A percentile compares a stretch with the other conserved stretches of the same genome.
These are phyloP conservation scores for Holothuria glaberrima DNA, from an alignment of 35 echinoderm and acorn worm species.

Conservation along the genomic window DNA sequence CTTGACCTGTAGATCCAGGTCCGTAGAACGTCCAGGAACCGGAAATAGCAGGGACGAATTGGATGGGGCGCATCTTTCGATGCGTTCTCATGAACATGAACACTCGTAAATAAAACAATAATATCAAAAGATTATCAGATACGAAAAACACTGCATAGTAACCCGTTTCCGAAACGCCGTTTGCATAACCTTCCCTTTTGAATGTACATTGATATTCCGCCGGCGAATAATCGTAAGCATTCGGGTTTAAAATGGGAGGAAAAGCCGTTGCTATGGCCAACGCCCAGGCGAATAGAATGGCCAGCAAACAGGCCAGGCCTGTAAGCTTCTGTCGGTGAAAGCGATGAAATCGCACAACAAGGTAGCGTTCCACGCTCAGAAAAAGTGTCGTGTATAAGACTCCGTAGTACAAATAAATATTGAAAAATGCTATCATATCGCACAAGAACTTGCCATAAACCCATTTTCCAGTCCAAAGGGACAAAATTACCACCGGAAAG, in stretches of 20 bases:
- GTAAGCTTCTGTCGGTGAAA: slow-evolving; percentile 94
- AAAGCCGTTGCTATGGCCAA: slow-evolving; percentile 89
- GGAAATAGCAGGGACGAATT: slow-evolving; percentile 92
- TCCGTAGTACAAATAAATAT: slow-evolving; percentile 94
- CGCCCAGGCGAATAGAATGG: slow-evolving; percentile 84
- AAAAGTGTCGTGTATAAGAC: slow-evolving; percentile 81
- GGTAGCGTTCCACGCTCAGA: slow-evolving; percentile 89
- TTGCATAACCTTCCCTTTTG: slow-evolving; percentile 3
- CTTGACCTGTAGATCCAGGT: slow-evolving; percentile 85
- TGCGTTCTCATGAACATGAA: slow-evolving; percentile 94
- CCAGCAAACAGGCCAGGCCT: slow-evolving; percentile 78
- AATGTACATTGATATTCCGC: slow-evolving; percentile 92
- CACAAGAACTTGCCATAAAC: slow-evolving; percentile 82
- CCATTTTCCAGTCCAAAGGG: slow-evolving; percentile 77
- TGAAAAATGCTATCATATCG: slow-evolving; percentile 94
- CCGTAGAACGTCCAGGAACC: slow-evolving; percentile 98
- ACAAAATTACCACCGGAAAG: slow-evolving; percentile 82
- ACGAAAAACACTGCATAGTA: slow-evolving; percentile 80
- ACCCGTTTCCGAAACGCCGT: slow-evolving; percentile 32
- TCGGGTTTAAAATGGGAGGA: slow-evolving; percentile 88
- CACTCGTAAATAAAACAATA: slow-evolving; percentile 81
- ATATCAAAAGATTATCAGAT: slow-evolving; percentile 66
- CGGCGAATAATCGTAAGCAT: slow-evolving; percentile 71
- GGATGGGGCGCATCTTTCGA: slow-evolving; percentile 88
- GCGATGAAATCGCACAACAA: slow-evolving; percentile 87